Percentiles rank a stretch among this genome's conserved stretches.
These are phyloP conservation scores for Antheraea assamensis DNA, from an alignment of 2,888 invertebrate species.

Conservation along the genomic window DNA sequence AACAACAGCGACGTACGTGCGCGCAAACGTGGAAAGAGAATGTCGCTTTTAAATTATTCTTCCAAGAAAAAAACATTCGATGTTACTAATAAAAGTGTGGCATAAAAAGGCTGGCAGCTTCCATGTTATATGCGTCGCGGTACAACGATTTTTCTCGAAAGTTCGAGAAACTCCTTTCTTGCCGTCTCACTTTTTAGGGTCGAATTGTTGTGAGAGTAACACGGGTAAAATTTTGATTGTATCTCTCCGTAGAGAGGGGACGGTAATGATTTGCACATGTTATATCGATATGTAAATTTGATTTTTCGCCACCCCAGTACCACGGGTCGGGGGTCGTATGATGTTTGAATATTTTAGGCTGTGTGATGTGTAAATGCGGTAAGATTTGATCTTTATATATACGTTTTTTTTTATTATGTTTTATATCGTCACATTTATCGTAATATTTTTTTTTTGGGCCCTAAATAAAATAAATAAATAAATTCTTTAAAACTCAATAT, in stretches of 20 bases:
- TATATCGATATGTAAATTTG: constrained; percentile 14
- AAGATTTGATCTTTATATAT: not conserved
- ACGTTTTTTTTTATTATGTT: not conserved
- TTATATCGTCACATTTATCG: not conserved
- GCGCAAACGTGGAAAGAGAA: constrained; percentile 7
- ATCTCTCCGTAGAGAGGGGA: constrained; percentile 4
- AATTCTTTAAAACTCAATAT: no score
- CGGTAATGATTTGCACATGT: not conserved
- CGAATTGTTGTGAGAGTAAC: not conserved
- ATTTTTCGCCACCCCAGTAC: not conserved
- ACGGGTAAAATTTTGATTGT: constrained; percentile 19
- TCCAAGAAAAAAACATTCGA: constrained; percentile 13
- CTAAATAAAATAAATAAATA: no score
- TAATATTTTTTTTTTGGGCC: no score
- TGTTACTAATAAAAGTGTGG: constrained; percentile 5
- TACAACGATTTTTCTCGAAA: constrained; percentile 42
- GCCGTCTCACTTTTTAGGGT: constrained; percentile 20
- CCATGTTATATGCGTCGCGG: constrained; percentile 41
- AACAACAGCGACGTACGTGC: constrained; percentile 1
- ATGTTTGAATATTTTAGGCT: constrained; percentile 2
- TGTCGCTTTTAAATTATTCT: constrained; percentile 15
- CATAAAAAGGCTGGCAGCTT: constrained; percentile 24
- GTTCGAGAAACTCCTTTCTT: constrained; percentile 50
- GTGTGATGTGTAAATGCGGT: not conserved
- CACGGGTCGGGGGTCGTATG: not conserved